phyloP scores from a whole-genome alignment of 92 coral and sea anemone genomes.

The Paragorgia papillata region DNA sequence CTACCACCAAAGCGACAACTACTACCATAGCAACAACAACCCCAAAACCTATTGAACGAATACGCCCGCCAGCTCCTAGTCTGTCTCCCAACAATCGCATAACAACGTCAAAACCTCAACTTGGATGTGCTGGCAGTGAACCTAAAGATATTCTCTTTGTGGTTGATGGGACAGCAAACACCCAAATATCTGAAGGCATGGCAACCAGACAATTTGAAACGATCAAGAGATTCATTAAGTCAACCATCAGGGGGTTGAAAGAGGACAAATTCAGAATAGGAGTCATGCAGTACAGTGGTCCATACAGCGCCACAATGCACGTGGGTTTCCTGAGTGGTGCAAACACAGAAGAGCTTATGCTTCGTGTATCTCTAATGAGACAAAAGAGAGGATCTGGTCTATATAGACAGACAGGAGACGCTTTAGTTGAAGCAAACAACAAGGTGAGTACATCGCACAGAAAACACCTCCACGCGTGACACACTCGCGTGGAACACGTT shows the following conservation, averaged over 20 bases:
- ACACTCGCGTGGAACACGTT: too few species aligned
- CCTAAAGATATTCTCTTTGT: conserved; percentile 40
- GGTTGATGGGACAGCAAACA: conserved; percentile 20
- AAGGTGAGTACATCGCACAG: conserved; percentile 3
- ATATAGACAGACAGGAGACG: conserved; percentile 7
- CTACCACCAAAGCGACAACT: background rate
- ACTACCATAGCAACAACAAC: background rate
- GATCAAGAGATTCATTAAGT: background rate
- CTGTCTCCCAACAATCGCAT: background rate
- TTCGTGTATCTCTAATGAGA: background rate
- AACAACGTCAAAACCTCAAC: background rate
- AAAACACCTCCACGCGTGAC: too few species aligned
- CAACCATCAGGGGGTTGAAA: background rate
- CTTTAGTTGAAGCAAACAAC: conserved; percentile 28
- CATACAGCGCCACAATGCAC: background rate
- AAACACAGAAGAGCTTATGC: background rate
- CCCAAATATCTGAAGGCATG: background rate
- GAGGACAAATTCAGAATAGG: conserved; percentile 24
- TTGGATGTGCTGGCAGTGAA: conserved; percentile 2
- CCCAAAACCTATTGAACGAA: background rate
- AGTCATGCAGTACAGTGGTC: conserved; percentile 21
- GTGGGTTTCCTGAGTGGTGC: conserved; percentile 6
- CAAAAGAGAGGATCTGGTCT: conserved; percentile 7
- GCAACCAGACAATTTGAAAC: conserved; percentile 4
- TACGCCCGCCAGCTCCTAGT: background rate